Evolutionary conservation across 2,797 vertebrate species (phyloP), one percentile per base, ranked within the genome.

Genomic region (Neoniphon sammara): DNA sequence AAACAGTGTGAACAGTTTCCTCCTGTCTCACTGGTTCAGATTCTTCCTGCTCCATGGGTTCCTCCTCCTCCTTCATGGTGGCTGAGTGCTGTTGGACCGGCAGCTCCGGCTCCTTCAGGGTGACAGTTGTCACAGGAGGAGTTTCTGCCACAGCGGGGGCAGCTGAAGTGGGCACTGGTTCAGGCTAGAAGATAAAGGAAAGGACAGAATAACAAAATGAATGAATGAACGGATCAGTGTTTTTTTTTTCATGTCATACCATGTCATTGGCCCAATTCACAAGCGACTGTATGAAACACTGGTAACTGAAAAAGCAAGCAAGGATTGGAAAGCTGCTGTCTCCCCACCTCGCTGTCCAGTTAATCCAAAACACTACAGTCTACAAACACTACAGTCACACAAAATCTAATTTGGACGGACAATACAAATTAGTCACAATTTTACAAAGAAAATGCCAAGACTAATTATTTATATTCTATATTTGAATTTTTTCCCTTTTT

Each of bases 11-110:
- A 2, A 0, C 56, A 2, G 50, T 1, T 18, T 88, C 84, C 55
- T 87, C 84, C 7, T 77, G 73, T 12, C 17, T 79, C 11, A 30
- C 75, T 9, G 80, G 78, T 1, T 67, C 65, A 0, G 77, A 5
- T 20, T 84, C 79, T 11, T 86, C 89, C 14, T 91, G 87, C 70
- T 91, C 91, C 91, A 93, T 91, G 0, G 80, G 78, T 23, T 91
- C 90, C 53, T 89, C 87, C 2, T 90, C 88, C 0, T 89, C 90
- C 15, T 70, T 71, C 1, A 7, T 1, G 6, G 31, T 2, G 5
- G 12, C 7, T 0, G 64, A 31, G 0, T 84, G 76, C 4, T 83
- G 66, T 18, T 78, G 81, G 8, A 21, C 57, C 1, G 34, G 53
- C 0, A 4, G 49, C 7, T 86, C 82, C 0, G 70, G 12, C 31